Percentiles rank a stretch among this genome's conserved stretches.
These are phyloP conservation scores for Seriola quinqueradiata DNA, from an alignment of 2,113 vertebrate species.

Conservation along the genomic window DNA sequence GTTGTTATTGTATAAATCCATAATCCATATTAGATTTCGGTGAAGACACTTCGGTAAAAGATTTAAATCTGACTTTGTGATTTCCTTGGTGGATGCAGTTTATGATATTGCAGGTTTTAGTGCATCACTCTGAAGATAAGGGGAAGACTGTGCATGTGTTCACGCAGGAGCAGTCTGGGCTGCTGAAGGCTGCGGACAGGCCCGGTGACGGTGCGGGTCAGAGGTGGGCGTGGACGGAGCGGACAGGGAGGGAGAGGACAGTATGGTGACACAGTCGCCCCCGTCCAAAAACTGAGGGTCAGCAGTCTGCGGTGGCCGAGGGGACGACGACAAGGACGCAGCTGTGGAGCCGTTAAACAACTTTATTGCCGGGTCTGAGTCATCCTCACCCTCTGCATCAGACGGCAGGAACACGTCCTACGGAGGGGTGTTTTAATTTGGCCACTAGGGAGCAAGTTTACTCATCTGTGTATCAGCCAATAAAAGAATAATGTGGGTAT, in stretches of 20 bases:
- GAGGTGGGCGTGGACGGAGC: constrained; percentile 2
- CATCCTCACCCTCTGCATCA: background rate
- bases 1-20: no score
- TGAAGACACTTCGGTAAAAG: no score
- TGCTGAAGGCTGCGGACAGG: constrained; percentile 22
- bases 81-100: no score
- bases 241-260: background rate
- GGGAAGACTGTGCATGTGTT: background rate
- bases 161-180: constrained; percentile 2
- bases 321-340: constrained; percentile 34
- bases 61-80: no score
- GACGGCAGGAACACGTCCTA: background rate
- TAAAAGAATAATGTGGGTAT: no score
- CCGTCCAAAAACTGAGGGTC: constrained; percentile 43
- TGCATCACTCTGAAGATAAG: no score
- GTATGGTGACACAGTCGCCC: constrained; percentile 12
- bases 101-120: no score
- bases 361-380: constrained; percentile 20
- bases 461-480: background rate
- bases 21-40: no score
- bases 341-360: constrained; percentile 7
- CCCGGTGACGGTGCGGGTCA: constrained; percentile 26
- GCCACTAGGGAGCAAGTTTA: background rate
- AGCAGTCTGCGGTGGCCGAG: constrained; percentile 45
- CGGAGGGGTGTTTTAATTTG: background rate